A percentile compares a stretch with the other conserved stretches of the same genome.
Evolutionary conservation across 2,888 invertebrate species (phyloP).

Genomic region (Stegophylla sp.): DNA sequence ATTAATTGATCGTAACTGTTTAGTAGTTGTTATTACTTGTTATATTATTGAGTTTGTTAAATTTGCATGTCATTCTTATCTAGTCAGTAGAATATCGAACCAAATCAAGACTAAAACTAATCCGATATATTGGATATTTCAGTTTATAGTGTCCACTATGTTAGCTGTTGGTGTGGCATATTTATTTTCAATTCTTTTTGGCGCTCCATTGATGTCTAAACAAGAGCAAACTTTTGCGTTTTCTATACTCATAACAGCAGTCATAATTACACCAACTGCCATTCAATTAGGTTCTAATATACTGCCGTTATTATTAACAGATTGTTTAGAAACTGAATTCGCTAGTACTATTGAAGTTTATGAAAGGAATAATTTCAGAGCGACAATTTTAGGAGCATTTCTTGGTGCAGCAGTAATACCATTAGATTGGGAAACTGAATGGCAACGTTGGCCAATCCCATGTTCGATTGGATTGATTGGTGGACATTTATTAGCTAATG

Average conservation of each 20-base stretch:
- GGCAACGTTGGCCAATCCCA: slow-evolving; percentile 84
- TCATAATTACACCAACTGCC: slow-evolving; percentile 72
- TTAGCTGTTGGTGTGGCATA: slow-evolving; percentile 69
- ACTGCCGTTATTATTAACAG: slow-evolving; percentile 64
- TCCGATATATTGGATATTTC: slow-evolving; percentile 13
- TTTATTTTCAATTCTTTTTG: slow-evolving; percentile 72
- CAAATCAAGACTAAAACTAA: slow-evolving; percentile 17
- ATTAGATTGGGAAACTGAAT: slow-evolving; percentile 88
- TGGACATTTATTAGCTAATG: slow-evolving; percentile 64
- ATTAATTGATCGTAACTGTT: slow-evolving; percentile 21
- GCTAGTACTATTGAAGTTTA: slow-evolving; percentile 61
- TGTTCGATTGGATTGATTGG: slow-evolving; percentile 74
- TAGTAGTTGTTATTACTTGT: slow-evolving; percentile 22
- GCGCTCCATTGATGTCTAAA: slow-evolving; percentile 72
- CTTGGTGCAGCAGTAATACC: slow-evolving; percentile 84
- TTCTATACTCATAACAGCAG: slow-evolving; percentile 70
- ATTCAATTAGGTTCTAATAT: slow-evolving; percentile 70
- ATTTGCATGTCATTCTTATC: slow-evolving; percentile 34
- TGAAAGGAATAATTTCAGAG: slow-evolving; percentile 66
- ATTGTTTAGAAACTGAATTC: slow-evolving; percentile 66
- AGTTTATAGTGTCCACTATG: slow-evolving; percentile 61
- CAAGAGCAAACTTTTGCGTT: slow-evolving; percentile 76
- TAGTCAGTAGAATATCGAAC: slow-evolving; percentile 26
- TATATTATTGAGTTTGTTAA: slow-evolving; percentile 42
- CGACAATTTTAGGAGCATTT: slow-evolving; percentile 80